A percentile compares a stretch with the other conserved stretches of the same genome.
Conservation (phyloP, 1,140 invertebrate genomes). For the Andricus grossulariae region DNA sequence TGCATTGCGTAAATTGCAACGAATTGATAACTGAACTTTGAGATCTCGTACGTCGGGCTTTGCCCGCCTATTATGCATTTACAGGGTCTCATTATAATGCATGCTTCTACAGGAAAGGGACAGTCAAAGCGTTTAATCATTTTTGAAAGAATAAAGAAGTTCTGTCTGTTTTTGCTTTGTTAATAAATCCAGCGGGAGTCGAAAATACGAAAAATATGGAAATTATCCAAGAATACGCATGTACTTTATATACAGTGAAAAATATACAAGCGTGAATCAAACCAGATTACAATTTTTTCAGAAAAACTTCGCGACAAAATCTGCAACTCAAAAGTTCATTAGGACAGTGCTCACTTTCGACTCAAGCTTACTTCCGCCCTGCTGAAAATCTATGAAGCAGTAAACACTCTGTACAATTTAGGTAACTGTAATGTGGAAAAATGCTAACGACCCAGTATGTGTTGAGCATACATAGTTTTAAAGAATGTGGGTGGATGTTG, state of each 20-base stretch:
- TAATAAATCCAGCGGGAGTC: constrained; percentile 57
- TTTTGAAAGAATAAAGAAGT: constrained; percentile 60
- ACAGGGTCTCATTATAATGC: constrained; percentile 64
- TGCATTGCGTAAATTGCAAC: too few species aligned
- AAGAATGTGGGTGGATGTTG: constrained; percentile 22
- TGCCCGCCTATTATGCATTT: constrained; percentile 63
- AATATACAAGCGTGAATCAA: constrained; percentile 35
- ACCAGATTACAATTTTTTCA: constrained; percentile 35
- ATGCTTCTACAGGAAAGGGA: constrained; percentile 64
- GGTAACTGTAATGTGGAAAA: constrained; percentile 40
- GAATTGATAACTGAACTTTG: constrained; percentile 38
- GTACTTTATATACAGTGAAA: constrained; percentile 37
- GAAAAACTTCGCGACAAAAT: constrained; percentile 34
- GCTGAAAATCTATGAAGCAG: constrained; percentile 36
- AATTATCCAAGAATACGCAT: constrained; percentile 39
- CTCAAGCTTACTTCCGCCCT: constrained; percentile 39
- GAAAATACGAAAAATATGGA: constrained; percentile 55
- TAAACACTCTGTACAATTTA: constrained; percentile 44
- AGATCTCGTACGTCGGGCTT: constrained; percentile 49
- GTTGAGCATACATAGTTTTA: neutral
- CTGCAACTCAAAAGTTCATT: constrained; percentile 31
- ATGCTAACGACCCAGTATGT: constrained; percentile 35
- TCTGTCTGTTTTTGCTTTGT: constrained; percentile 62
- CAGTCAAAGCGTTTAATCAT: constrained; percentile 59
- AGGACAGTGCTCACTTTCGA: constrained; percentile 41